Base-by-base conservation (phyloP, 2,888 invertebrate species). In the Oxycera nigricornis region DNA sequence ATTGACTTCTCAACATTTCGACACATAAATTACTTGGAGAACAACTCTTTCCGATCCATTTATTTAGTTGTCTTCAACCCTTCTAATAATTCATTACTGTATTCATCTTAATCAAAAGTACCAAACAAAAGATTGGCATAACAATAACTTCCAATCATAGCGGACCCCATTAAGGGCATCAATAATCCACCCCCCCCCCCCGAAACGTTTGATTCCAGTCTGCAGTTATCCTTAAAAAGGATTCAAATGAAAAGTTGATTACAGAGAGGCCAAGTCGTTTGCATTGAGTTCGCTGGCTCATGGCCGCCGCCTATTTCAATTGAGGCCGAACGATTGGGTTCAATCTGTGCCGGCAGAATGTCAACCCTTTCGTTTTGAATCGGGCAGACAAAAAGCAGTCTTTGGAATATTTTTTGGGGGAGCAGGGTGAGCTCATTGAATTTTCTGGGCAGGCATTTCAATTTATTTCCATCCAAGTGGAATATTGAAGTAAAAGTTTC, bases 51-150 rank as follows among this genome's bases (percentile, higher is more conserved):
- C 72, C 76, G 55, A 57, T 30, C 72, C 74, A 76, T 76, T n/a
- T n/a, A n/a, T n/a, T 76, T 74, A 76, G 65, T 68, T 55, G 67
- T 76, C 73, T 59, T 65, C 67, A 52, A 52, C 70, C 70, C 70
- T 70, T 65, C 65, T 74, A 76, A 76, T 74, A 76, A 74, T 76
- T 76, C 74, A 76, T 76, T 74, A 74, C 72, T 30, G 72, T 46
- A 35, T 72, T 72, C 74, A 57, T 72, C 74, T 73, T 39, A 55
- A 73, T 75, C 75, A 75, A 73, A 75, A 24, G 61, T 46, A 52
- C 62, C 72, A 72, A 72, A 76, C 74, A 76, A 76, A 72, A 74
- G 76, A 76, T 74, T 74, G 72, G 57, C 72, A 61, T 67, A 57
- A 74, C 61, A 75, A 75, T 75, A 73, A 73, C 68, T 75, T 73